phyloP scores from a whole-genome alignment of 2,797 vertebrate genomes.

The Hoplostethus mediterraneus region DNA sequence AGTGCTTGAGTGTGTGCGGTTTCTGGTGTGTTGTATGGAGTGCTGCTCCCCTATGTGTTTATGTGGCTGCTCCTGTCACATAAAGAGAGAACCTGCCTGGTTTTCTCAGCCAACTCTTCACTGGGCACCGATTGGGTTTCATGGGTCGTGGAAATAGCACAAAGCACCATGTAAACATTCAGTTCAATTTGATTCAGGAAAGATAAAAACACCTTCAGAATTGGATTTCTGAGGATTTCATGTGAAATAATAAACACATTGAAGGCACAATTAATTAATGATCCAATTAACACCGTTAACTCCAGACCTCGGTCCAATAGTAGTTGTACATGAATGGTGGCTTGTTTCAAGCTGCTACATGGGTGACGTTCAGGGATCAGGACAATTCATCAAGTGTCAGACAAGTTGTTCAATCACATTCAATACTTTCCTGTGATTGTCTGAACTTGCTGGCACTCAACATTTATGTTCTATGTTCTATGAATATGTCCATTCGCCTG shows the following conservation, averaged over 20 bases:
- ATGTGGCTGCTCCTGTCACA: conserved; percentile 11
- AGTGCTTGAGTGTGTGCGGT: not conserved
- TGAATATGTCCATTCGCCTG: conserved; percentile 1
- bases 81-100: not conserved
- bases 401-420: not conserved
- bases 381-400: not conserved
- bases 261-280: conserved; percentile 73
- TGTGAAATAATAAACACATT: conserved; percentile 71
- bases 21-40: not conserved
- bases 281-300: conserved; percentile 61
- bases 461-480: too few relatives aligned
- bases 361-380: conserved; percentile 7
- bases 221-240: conserved; percentile 9
- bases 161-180: not conserved
- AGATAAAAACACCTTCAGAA: conserved; percentile 25
- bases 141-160: conserved; percentile 20
- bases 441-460: not conserved
- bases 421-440: not conserved
- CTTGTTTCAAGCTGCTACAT: conserved; percentile 35
- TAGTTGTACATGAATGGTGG: conserved; percentile 3
- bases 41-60: not conserved
- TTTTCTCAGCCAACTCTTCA: not conserved
- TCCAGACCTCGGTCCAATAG: conserved; percentile 35
- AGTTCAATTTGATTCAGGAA: conserved; percentile 28
- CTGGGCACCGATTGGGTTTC: conserved; percentile 11